A percentile compares a stretch with the other conserved stretches of the same genome.
These are phyloP conservation scores for Himantopus leucocephalus DNA, from an alignment of 2,113 vertebrate genomes.

Conservation along the genomic window DNA sequence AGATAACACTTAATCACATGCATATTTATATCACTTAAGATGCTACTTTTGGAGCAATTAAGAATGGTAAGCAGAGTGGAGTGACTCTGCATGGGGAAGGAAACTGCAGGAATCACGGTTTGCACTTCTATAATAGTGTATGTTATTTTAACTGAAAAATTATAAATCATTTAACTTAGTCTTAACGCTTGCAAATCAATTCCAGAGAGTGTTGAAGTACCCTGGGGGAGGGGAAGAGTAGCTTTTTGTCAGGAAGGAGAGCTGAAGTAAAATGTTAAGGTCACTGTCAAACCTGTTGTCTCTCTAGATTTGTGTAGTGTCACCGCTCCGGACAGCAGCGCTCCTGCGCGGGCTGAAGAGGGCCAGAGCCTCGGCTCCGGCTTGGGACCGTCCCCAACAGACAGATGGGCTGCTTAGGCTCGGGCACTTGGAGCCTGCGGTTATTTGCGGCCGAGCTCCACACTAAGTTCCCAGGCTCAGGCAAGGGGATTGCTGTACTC, in stretches of 20 bases:
- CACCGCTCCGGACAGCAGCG: accelerated
- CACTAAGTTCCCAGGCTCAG: accelerated
- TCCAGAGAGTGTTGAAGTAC: background rate
- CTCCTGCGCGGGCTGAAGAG: accelerated
- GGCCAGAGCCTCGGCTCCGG: background rate
- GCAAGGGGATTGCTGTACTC: accelerated
- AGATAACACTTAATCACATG: background rate
- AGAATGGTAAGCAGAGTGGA: background rate
- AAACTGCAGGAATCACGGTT: background rate
- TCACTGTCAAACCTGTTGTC: background rate
- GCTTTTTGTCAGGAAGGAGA: background rate
- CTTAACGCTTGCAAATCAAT: background rate
- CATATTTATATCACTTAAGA: background rate
- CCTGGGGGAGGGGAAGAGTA: background rate
- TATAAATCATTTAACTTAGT: background rate
- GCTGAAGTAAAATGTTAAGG: background rate
- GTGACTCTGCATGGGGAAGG: background rate
- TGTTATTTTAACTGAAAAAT: constrained; percentile 18
- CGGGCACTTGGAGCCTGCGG: accelerated
- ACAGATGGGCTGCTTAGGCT: too few species aligned
- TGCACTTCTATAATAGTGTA: background rate
- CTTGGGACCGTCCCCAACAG: background rate
- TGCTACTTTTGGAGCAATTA: background rate
- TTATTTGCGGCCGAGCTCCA: accelerated
- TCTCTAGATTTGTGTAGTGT: background rate